Percentiles rank a stretch among this genome's conserved stretches.
These are phyloP conservation scores for Psittacula derbiana DNA, from an alignment of 2,797 vertebrate genomes.

Conservation along the genomic window DNA sequence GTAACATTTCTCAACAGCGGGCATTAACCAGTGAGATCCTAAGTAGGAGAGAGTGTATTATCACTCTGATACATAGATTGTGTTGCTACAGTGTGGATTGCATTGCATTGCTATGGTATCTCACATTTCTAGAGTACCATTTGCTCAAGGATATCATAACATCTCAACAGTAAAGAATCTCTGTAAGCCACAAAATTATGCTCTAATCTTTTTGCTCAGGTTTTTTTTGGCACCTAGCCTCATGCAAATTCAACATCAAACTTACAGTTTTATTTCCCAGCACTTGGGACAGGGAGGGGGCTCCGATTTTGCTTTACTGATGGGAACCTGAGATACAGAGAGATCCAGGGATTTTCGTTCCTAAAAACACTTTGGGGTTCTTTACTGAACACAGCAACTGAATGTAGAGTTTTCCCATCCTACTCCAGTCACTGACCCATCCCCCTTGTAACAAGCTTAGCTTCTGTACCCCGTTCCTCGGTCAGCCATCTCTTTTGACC, in stretches of 20 bases:
- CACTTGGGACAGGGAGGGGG: background rate
- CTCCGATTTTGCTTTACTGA: background rate
- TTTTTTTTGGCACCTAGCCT: background rate
- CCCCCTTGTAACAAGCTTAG: background rate
- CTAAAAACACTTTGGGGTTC: background rate
- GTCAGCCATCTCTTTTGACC: background rate
- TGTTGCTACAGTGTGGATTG: background rate
- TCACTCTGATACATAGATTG: background rate
- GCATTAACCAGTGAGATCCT: background rate
- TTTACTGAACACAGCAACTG: background rate
- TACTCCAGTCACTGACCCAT: background rate
- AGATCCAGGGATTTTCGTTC: background rate
- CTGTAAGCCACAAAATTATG: constrained; percentile 17
- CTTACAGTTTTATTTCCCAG: background rate
- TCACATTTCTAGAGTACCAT: background rate
- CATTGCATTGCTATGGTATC: background rate
- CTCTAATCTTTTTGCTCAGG: background rate
- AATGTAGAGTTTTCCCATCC: background rate
- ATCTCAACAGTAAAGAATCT: constrained; percentile 32
- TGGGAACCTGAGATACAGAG: background rate
- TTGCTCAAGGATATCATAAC: background rate
- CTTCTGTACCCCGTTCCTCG: background rate
- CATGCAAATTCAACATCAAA: background rate
- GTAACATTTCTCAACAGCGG: background rate
- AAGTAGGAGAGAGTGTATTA: background rate